These are phyloP conservation scores for Cololabis saira DNA, from an alignment of 2,113 vertebrate genomes.

Conservation along the genomic window DNA sequence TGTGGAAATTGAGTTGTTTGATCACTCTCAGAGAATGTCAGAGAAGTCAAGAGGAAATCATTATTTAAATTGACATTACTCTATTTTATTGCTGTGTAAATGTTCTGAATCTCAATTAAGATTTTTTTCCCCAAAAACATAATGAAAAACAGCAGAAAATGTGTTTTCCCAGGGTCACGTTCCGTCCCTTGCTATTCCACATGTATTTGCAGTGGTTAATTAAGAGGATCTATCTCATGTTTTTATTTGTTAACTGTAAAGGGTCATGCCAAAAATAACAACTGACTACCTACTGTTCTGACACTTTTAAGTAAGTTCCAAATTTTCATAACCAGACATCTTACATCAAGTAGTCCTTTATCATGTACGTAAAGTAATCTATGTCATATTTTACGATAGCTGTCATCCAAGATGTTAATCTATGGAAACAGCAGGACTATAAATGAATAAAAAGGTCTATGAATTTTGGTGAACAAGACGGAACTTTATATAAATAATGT, in stretches of 20 bases:
- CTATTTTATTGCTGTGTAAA: too few species aligned
- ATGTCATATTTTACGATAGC: constrained; percentile 41
- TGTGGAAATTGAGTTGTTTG: too few species aligned
- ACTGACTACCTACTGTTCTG: constrained; percentile 62
- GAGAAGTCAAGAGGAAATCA: too few species aligned
- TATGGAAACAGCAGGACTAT: constrained; percentile 42
- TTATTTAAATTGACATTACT: too few species aligned
- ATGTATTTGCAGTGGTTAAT: constrained; percentile 34
- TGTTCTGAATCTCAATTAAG: too few species aligned
- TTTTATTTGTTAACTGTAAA: constrained; percentile 31
- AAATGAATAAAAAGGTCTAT: constrained; percentile 49
- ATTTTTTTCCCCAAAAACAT: constrained; percentile 24
- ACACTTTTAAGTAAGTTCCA: constrained; percentile 42
- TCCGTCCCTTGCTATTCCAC: constrained; percentile 37
- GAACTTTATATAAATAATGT: constrained; percentile 79
- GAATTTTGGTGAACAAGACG: constrained; percentile 56
- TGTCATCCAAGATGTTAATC: constrained; percentile 36
- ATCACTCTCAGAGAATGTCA: too few species aligned
- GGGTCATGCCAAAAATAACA: constrained; percentile 56
- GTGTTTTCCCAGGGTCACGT: not conserved
- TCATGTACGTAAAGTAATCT: constrained; percentile 21
- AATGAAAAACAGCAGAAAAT: constrained; percentile 30
- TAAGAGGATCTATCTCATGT: constrained; percentile 25
- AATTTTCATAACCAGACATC: constrained; percentile 15
- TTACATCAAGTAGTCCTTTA: constrained; percentile 33